Conservation (phyloP, 2,113 vertebrate species). For the Furnarius figulus region DNA sequence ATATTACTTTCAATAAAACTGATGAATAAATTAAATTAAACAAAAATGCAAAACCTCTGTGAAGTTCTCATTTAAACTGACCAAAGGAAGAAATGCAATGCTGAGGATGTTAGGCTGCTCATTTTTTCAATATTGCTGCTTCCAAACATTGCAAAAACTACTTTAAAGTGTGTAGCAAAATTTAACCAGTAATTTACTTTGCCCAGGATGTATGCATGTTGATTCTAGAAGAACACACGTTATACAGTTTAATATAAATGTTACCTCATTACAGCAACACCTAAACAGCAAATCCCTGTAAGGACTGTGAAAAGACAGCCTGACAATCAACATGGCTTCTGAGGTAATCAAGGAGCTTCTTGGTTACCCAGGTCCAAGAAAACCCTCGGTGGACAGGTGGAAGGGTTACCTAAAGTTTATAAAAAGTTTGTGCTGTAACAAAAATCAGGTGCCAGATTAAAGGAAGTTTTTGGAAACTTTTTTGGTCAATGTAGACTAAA, state of each 20-base stretch:
- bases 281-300: background rate
- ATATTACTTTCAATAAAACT: constrained; percentile 27
- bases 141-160: background rate
- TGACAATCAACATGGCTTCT: background rate
- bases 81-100: background rate
- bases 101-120: background rate
- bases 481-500: background rate
- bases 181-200: background rate
- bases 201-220: background rate
- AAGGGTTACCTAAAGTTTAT: background rate
- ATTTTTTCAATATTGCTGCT: background rate
- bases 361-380: background rate
- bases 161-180: background rate
- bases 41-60: background rate
- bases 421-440: background rate
- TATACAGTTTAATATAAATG: background rate
- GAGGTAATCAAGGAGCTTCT: background rate
- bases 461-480: background rate
- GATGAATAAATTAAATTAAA: background rate
- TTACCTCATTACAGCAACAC: background rate
- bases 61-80: background rate
- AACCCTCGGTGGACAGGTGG: background rate
- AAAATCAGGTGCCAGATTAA: background rate
- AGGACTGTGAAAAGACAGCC: background rate
- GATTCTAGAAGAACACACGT: background rate